Evolutionary conservation across 2,113 vertebrate genomes (phyloP).

Genomic region (Hystrix cristata): DNA sequence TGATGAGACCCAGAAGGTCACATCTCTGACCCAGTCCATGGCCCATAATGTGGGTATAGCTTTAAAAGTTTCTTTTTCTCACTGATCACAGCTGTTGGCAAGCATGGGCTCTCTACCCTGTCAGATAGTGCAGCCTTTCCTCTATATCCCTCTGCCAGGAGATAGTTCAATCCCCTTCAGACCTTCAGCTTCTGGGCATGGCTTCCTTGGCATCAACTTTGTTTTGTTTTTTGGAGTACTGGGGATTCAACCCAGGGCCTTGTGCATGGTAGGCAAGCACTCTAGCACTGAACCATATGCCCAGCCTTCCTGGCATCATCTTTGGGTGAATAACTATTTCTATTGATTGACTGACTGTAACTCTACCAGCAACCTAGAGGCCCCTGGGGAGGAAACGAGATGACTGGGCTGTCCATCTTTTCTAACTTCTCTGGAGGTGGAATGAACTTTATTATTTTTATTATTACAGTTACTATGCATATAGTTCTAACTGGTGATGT

Average conservation of each 20-base stretch:
- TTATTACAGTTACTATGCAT: not conserved
- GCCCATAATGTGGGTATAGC: not conserved
- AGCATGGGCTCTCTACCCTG: not conserved
- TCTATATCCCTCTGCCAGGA: not conserved
- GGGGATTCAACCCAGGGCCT: too few species aligned
- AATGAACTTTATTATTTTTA: not conserved
- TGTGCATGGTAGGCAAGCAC: too few species aligned
- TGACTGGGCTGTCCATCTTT: not conserved
- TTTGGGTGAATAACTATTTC: not conserved
- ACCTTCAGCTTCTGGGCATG: not conserved
- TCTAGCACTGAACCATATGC: too few species aligned
- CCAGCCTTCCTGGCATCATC: not conserved
- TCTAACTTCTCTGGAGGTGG: not conserved
- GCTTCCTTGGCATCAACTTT: not conserved
- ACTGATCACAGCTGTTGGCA: not conserved
- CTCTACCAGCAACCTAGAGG: not conserved
- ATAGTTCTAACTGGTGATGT: not conserved
- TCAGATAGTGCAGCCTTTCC: too few species aligned
- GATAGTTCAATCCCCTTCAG: not conserved
- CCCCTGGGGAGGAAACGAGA: not conserved
- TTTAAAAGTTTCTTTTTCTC: not conserved
- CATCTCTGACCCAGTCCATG: not conserved
- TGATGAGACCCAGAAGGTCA: not conserved
- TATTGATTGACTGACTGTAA: not conserved
- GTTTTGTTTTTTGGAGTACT: too few species aligned